These are phyloP conservation scores for Limenitis camilla DNA, from an alignment of 2,888 invertebrate species.

Conservation along the genomic window DNA sequence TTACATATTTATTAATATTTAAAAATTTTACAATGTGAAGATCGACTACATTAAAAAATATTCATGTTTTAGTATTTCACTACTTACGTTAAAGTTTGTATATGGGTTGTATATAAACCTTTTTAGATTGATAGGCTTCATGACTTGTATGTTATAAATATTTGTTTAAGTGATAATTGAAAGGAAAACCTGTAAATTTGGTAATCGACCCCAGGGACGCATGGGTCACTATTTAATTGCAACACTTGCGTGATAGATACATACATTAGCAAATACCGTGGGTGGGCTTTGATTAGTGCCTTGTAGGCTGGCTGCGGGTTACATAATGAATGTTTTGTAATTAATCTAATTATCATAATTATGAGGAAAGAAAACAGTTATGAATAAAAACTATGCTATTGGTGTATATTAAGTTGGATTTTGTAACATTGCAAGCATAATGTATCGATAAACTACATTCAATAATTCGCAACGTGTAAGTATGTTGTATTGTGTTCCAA, in stretches of 20 bases:
- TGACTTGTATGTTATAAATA: too few species aligned
- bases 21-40: too few species aligned
- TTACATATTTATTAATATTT: too few species aligned
- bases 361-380: constrained; percentile 18
- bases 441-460: constrained; percentile 1
- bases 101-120: too few species aligned
- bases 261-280: constrained; percentile 13
- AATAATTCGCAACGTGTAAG: neutral
- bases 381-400: constrained; percentile 20
- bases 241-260: constrained; percentile 18
- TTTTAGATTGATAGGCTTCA: too few species aligned
- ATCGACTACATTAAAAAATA: too few species aligned
- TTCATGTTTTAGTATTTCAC: too few species aligned
- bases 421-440: constrained; percentile 3
- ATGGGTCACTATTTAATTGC: constrained; percentile 8
- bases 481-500: neutral
- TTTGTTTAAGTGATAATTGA: too few species aligned
- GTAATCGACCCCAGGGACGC: neutral
- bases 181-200: too few species aligned
- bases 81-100: too few species aligned
- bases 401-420: constrained; percentile 4
- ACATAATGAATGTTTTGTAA: constrained; percentile 19
- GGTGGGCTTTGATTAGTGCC: constrained; percentile 11
- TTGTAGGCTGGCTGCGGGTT: constrained; percentile 11
- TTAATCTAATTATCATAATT: constrained; percentile 21